These are phyloP conservation scores for Caenorhabditis japonica DNA, from an alignment of 2,888 invertebrate genomes.

Conservation along the genomic window DNA sequence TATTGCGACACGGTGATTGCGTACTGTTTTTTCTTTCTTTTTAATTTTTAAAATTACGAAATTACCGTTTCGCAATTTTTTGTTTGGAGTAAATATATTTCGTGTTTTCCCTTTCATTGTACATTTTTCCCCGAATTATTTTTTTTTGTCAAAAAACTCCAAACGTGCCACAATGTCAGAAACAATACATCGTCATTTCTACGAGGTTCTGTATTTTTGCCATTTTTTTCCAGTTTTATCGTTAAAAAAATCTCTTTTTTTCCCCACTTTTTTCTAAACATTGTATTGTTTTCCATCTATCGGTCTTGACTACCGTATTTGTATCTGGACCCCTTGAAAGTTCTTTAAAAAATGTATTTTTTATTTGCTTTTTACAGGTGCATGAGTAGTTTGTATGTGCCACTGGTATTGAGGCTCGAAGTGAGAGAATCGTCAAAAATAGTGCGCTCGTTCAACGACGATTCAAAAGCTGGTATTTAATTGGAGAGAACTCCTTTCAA, in stretches of 20 bases:
- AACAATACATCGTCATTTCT: not conserved
- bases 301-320: not conserved
- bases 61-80: constrained; percentile 2
- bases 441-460: constrained; percentile 40
- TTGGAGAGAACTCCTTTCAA: not conserved
- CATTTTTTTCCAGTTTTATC: not conserved
- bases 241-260: not conserved
- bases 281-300: not conserved
- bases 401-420: constrained; percentile 58
- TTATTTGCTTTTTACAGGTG: constrained; percentile 16
- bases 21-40: not conserved
- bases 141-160: not conserved
- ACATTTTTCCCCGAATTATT: not conserved
- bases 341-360: constrained; percentile 2
- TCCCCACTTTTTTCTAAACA: not conserved
- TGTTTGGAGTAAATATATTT: not conserved
- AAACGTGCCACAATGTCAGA: not conserved
- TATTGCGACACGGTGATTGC: no score
- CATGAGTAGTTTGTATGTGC: constrained; percentile 58
- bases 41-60: not conserved
- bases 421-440: constrained; percentile 27
- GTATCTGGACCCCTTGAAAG: not conserved
- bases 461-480: constrained; percentile 28
- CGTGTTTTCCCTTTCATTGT: not conserved
- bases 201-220: not conserved